phyloP scores from a whole-genome alignment of 2,113 vertebrate species.

The Xenotilapia caudafasciata region DNA sequence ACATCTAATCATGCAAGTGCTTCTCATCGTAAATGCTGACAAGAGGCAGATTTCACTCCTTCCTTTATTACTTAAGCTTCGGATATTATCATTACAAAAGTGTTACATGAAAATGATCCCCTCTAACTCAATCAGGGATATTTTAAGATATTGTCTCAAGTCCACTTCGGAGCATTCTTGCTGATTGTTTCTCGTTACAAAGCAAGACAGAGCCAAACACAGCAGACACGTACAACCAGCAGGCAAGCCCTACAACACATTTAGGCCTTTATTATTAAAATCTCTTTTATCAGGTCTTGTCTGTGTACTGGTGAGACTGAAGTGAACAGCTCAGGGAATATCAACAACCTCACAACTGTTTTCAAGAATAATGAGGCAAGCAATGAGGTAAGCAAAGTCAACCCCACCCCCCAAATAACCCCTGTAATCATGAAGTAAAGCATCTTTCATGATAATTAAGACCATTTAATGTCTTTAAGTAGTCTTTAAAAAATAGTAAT shows the following conservation, averaged over 20 bases:
- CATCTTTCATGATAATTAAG: neutral
- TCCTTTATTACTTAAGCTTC: slow-evolving; percentile 51
- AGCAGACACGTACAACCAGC: neutral
- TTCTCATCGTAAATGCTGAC: slow-evolving; percentile 69
- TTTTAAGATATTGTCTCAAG: slow-evolving; percentile 1
- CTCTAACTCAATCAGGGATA: slow-evolving; percentile 42
- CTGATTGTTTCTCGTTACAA: neutral
- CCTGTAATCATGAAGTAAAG: neutral
- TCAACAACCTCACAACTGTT: neutral
- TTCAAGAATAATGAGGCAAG: neutral
- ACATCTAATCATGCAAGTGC: slow-evolving; percentile 71
- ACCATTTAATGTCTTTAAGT: neutral
- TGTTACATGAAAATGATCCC: slow-evolving; percentile 66
- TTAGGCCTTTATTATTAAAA: neutral
- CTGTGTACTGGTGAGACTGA: neutral
- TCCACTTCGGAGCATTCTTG: neutral
- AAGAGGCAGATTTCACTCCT: slow-evolving; percentile 65
- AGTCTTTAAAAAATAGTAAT: neutral
- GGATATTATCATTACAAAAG: slow-evolving; percentile 58
- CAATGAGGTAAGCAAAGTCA: neutral
- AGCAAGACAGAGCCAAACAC: neutral
- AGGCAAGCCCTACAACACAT: neutral
- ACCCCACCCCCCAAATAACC: neutral
- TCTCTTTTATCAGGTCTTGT: neutral
- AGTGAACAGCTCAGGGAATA: neutral